Evolutionary conservation across 2,888 invertebrate genomes (phyloP).

Genomic region (Polydrusus pterygomalis): DNA sequence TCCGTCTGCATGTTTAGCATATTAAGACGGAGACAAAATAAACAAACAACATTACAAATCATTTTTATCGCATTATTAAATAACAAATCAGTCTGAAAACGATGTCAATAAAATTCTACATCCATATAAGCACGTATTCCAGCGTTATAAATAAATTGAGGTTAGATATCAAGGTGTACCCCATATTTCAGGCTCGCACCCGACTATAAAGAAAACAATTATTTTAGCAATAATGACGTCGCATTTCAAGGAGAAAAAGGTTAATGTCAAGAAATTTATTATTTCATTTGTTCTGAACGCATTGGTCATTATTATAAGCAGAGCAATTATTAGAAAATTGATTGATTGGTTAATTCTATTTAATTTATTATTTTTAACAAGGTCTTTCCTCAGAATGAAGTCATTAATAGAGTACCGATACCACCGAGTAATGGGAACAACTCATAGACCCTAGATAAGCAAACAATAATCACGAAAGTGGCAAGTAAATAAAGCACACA

Average conservation of each 20-base stretch:
- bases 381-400: too few relatives aligned
- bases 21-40: background rate
- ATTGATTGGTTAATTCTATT: background rate
- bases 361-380: background rate
- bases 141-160: slow-evolving; percentile 10
- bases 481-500: too few relatives aligned
- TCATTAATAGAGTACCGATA: too few relatives aligned
- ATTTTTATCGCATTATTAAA: background rate
- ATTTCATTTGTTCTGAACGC: background rate
- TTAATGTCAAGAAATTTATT: slow-evolving; percentile 9
- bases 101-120: slow-evolving; percentile 14
- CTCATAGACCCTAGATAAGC: too few relatives aligned
- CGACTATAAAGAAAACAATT: background rate
- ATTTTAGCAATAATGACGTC: slow-evolving; percentile 7
- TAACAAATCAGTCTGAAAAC: background rate
- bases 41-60: slow-evolving; percentile 3
- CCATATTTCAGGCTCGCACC: background rate
- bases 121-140: slow-evolving; percentile 23
- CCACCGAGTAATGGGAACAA: too few relatives aligned
- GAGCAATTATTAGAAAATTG: background rate
- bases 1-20: too few relatives aligned
- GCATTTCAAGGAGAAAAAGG: slow-evolving; percentile 11
- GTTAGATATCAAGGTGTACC: slow-evolving; percentile 14
- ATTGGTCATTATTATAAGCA: background rate
- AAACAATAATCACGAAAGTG: too few relatives aligned